Conservation (phyloP, 2,888 invertebrate genomes). For the Penaeus monodon region DNA sequence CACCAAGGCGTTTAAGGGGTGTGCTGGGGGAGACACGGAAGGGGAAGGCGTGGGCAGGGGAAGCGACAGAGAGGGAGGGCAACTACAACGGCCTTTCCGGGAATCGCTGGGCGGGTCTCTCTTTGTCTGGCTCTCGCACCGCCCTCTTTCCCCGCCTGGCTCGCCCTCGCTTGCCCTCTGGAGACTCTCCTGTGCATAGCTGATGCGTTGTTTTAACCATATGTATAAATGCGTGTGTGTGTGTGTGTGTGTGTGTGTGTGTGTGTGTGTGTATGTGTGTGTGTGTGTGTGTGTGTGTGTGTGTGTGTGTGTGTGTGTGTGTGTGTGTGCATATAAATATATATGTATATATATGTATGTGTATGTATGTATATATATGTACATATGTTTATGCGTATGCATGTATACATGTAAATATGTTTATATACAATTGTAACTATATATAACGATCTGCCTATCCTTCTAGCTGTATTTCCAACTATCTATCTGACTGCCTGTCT, state of each 20-base stretch:
- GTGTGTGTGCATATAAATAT: slow-evolving; percentile 3
- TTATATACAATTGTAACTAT: too few species aligned
- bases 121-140: not conserved
- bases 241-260: slow-evolving; percentile 11
- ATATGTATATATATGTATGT: slow-evolving; percentile 22
- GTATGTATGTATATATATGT: slow-evolving; percentile 20
- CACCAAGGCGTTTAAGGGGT: too few species aligned
- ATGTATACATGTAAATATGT: not conserved
- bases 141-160: slow-evolving; percentile 1
- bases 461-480: too few species aligned
- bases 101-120: not conserved
- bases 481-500: too few species aligned
- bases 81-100: not conserved
- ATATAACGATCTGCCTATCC: too few species aligned
- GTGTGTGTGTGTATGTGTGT: slow-evolving; percentile 4
- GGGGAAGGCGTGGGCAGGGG: not conserved
- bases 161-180: not conserved
- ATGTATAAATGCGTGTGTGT: not conserved
- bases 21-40: not conserved
- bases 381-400: not conserved
- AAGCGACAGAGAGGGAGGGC: not conserved
- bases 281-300: slow-evolving; percentile 22
- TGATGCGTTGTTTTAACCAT: not conserved
- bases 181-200: not conserved
- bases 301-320: not conserved